phyloP scores from a whole-genome alignment of 2,888 invertebrate genomes.

The Phymatocera aterrima region DNA sequence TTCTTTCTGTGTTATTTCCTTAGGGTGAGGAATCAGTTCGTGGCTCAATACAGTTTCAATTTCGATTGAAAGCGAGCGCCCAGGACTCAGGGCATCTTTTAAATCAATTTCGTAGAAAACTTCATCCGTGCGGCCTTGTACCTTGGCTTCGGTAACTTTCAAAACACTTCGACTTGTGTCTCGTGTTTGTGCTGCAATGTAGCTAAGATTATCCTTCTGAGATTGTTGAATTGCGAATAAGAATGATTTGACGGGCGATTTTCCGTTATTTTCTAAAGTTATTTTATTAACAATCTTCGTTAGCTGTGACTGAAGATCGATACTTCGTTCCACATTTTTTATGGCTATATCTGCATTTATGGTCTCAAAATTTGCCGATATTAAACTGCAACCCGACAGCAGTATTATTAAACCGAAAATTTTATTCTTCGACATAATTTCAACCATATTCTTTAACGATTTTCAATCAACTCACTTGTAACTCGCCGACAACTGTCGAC shows the following conservation, averaged over 20 bases:
- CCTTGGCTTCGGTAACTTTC: slow-evolving; percentile 74
- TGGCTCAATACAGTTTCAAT: slow-evolving; percentile 88
- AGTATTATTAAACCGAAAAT: slow-evolving; percentile 31
- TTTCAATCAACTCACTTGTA: background rate
- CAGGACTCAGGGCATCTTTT: slow-evolving; percentile 79
- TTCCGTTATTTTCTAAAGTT: slow-evolving; percentile 89
- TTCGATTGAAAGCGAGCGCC: slow-evolving; percentile 78
- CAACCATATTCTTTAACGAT: background rate
- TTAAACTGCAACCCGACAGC: slow-evolving; percentile 3
- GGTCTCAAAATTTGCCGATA: slow-evolving; percentile 36
- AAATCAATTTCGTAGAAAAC: slow-evolving; percentile 79
- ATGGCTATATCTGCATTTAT: slow-evolving; percentile 79
- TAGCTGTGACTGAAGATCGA: slow-evolving; percentile 93
- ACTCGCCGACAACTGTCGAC: slow-evolving; percentile 45
- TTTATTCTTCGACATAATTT: slow-evolving; percentile 30
- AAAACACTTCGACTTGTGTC: slow-evolving; percentile 70
- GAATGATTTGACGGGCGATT: slow-evolving; percentile 83
- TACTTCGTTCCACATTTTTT: slow-evolving; percentile 89
- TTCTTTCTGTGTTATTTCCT: slow-evolving; percentile 93
- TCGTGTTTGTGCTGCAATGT: slow-evolving; percentile 79
- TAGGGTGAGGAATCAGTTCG: slow-evolving; percentile 89
- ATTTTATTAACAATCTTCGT: slow-evolving; percentile 89
- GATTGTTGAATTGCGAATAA: slow-evolving; percentile 83
- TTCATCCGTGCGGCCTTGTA: slow-evolving; percentile 76
- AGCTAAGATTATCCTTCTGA: slow-evolving; percentile 82